Base-by-base conservation (phyloP, 2,113 vertebrate genomes). In the Tricholaema leucomelas region DNA sequence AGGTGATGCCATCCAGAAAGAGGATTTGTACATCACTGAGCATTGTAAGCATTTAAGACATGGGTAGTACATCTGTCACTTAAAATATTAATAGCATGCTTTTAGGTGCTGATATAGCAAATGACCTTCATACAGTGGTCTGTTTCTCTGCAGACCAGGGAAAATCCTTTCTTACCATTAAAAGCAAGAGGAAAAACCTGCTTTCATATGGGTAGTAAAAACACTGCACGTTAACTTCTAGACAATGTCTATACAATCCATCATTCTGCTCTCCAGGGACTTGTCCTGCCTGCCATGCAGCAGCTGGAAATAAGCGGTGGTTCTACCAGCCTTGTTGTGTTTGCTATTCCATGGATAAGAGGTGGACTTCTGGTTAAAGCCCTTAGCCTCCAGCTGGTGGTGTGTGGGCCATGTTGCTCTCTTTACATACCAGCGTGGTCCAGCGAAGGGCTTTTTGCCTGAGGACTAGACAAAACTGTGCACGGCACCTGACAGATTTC, bases 11-110 rank as follows among this genome's bases (percentile, higher is more conserved):
- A 35, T 21, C 77, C 59, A 48, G 30, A 74, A 87, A 88, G 84
- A 89, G 91, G 93, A 93, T 93, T 94, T 89, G 17, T 74, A 48
- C 79, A 33, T 88, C 81, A 90, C n/a, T 74, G 75, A 87, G 33
- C 16, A 14, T 84, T 33, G 42, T 52, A 70, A 94, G 81, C 64
- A 24, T 88, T 82, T 88, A 85, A 96, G 59, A 91, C 19, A n/a
- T 4, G n/a, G 40, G 81, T 81, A 80, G 77, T 63, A 46, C 28
- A 2, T 87, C 72, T 89, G 69, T 87, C n/a, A 38, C 65, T 91
- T 64, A 66, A 93, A 86, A 78, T 87, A 85, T 77, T 81, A 76
- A 80, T 77, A 58, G 69, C 17, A 19, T 3, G 19, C n/a, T 91
- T 87, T 88, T 91, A 87, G 54, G 11, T 67, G 60, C n/a, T 85